Evolutionary conservation across 2,888 invertebrate genomes (phyloP), one percentile per base, ranked within the genome.

Genomic region (Hirtodrosophila confusa): DNA sequence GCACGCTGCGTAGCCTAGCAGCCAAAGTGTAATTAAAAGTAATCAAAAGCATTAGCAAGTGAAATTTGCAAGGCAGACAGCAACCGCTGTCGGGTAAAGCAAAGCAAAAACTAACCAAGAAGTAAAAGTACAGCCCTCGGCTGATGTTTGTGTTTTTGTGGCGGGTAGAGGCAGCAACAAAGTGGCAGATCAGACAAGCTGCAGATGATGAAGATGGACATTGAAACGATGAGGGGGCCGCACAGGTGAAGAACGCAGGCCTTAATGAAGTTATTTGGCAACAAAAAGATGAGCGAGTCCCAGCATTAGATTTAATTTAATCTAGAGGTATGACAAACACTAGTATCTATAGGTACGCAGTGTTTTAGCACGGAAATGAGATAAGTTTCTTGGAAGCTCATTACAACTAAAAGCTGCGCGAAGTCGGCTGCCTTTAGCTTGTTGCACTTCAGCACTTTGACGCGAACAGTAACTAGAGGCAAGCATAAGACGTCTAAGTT

Each of bases 1-100:
- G 39, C 27, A 17, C 17, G 17, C 17, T 17, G 27, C 56, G 79
- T 82, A 63, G 77, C 86, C 76, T 78, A 83, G 83, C 80, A 86
- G 80, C 84, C 41, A 74, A 80, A 74, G 84, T 86, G 71, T 83
- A 83, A 83, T 86, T 83, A 83, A 83, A 83, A 86, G 86, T 86
- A 80, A 83, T 83, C 83, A 83, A 74, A 78, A 80, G 76, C 84
- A 84, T 84, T 86, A 78, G 76, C 74, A 82, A 76, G 84, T 69
- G 54, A 80, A 78, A 83, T 83, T 78, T 69, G 57, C 60, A 62
- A 63, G 77, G 66, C 63, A 61, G 49, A 57, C 40, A 54, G 53
- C 60, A 64, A 57, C 61, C 57, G 61, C 71, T 50, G 41, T 41
- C 17, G 27, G 44, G 49, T n/a, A 27, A 12, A 56, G 49, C 11